phyloP scores from a whole-genome alignment of 1,140 invertebrate genomes.

The Panonychus citri region DNA sequence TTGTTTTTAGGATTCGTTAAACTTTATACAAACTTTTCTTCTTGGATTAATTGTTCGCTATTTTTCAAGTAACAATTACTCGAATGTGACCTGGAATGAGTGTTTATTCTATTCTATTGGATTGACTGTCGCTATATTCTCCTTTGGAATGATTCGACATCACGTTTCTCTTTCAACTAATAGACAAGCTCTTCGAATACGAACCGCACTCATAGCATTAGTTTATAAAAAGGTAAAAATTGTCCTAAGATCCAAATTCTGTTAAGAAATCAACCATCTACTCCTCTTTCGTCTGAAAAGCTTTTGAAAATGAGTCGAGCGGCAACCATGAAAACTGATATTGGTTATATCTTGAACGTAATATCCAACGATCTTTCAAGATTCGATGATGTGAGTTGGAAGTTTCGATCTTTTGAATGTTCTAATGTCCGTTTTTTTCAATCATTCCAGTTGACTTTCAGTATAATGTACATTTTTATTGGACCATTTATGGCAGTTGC shows the following conservation, averaged over 20 bases:
- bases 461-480: slow-evolving; percentile 8
- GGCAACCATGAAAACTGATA: slow-evolving; percentile 46
- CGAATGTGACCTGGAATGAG: background rate
- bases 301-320: slow-evolving; percentile 26
- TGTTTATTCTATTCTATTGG: background rate
- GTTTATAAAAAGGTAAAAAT: background rate
- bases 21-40: background rate
- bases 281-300: background rate
- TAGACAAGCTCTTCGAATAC: background rate
- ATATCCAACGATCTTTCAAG: slow-evolving; percentile 49
- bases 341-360: slow-evolving; percentile 71
- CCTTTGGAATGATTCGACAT: background rate
- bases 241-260: background rate
- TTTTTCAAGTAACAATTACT: background rate
- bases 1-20: background rate
- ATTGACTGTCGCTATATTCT: background rate
- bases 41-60: background rate
- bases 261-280: background rate
- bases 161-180: background rate
- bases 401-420: background rate
- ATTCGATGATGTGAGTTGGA: background rate
- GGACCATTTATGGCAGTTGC: slow-evolving; percentile 9
- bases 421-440: background rate
- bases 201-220: background rate
- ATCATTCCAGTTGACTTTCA: slow-evolving; percentile 17